phyloP scores from a whole-genome alignment of 2,888 invertebrate genomes.

The Caenorhabditis japonica region DNA sequence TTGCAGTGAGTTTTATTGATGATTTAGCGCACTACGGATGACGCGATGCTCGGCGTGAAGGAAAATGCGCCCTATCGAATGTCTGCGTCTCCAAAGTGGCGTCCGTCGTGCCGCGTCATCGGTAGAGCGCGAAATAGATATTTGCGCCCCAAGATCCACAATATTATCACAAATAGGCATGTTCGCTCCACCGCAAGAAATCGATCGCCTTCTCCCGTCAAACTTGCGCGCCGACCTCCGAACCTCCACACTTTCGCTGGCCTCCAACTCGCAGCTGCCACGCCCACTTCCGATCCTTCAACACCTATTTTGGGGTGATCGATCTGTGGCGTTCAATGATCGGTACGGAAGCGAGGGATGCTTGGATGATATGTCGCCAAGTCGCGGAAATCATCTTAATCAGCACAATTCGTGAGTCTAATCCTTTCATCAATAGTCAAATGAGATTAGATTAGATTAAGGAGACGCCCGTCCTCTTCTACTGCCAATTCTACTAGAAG shows the following conservation, averaged over 20 bases:
- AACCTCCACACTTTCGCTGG: constrained; percentile 31
- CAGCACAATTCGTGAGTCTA: not conserved
- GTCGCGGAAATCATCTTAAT: constrained; percentile 16
- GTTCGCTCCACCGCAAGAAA: constrained; percentile 47
- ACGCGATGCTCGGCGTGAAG: too few relatives aligned
- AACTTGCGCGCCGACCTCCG: constrained; percentile 21
- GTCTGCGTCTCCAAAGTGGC: too few relatives aligned
- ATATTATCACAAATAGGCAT: too few relatives aligned
- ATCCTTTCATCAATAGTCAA: not conserved
- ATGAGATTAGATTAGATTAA: constrained; percentile 20
- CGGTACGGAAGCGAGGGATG: constrained; percentile 41
- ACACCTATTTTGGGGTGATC: constrained; percentile 64
- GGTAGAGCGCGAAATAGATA: too few relatives aligned
- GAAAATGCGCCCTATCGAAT: too few relatives aligned
- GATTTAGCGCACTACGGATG: too few relatives aligned
- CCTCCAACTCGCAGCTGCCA: constrained; percentile 28
- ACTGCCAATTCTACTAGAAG: constrained; percentile 28
- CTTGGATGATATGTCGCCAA: constrained; percentile 40
- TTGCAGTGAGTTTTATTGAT: constrained; percentile 32
- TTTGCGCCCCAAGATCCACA: too few relatives aligned
- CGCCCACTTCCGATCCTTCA: constrained; percentile 59
- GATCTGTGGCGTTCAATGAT: constrained; percentile 7
- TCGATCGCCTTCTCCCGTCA: constrained; percentile 9
- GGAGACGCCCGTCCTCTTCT: constrained; percentile 31
- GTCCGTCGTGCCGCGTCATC: too few relatives aligned